Evolutionary conservation across 2,888 invertebrate genomes (phyloP), one percentile per base, ranked within the genome.

Genomic region (Encarsia formosa): DNA sequence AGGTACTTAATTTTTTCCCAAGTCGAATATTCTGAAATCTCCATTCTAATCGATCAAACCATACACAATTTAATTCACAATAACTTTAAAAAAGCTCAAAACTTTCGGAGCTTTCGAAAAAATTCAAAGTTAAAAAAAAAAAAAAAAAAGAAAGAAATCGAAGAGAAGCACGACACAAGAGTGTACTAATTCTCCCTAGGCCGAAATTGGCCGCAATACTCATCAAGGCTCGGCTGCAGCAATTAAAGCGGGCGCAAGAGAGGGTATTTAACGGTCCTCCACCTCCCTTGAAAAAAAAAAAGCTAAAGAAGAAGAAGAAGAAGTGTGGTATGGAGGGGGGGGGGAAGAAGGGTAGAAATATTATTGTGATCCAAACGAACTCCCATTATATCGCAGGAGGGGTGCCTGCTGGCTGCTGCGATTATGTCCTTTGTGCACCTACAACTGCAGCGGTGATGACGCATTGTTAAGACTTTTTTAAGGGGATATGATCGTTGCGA

Each of bases 321-420:
- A 15, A 31, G 40, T 5, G 32, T 19, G 47, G 23, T 22, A 38
- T 40, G 24, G 24, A 44, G 39, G 23, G 37, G 37, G 40, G 39
- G 41, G 38, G 15, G 39, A 31, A 42, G 37, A 8, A 38, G 8
- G 45, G 50, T 56, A 44, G 54, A 57, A 71, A 73, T n/a, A 73
- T 74, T 74, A 73, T 74, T 71, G 70, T 67, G 73, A 73, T 73
- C 72, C 73, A 72, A 74, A 73, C 68, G 73, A 74, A 73, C 71
- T 72, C 40, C 69, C 66, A 70, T 68, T 70, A 71, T 68, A 71
- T 71, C 70, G 73, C 70, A 63, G 70, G 46, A 15, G 31, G 22
- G 37, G 5, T 9, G 19, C 11, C 16, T 5, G 19, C 11, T 8
- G 16, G 31, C 44, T 65, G 68, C 66, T 66, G 69, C 72, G 73